phyloP scores from a whole-genome alignment of 2,888 invertebrate genomes.

The Pyralis farinalis region DNA sequence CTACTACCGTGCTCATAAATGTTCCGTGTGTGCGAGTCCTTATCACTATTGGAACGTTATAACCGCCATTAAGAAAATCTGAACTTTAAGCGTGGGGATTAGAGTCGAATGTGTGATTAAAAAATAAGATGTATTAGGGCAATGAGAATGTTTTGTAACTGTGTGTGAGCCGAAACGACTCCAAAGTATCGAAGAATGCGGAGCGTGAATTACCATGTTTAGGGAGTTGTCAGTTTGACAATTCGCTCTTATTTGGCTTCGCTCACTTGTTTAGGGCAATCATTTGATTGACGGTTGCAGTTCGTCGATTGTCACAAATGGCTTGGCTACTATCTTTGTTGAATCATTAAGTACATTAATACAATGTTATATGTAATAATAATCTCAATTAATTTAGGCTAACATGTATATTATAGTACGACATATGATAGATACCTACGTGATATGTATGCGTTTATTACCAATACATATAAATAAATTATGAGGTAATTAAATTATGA shows the following conservation, averaged over 20 bases:
- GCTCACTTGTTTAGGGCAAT: slow-evolving; percentile 19
- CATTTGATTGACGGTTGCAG: slow-evolving; percentile 3
- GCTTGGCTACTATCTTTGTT: too few relatives aligned
- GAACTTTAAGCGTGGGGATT: slow-evolving; percentile 20
- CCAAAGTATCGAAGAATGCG: slow-evolving; percentile 76
- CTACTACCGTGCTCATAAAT: slow-evolving; percentile 65
- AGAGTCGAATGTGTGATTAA: slow-evolving; percentile 24
- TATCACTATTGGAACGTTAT: slow-evolving; percentile 31
- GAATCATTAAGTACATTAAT: too few relatives aligned
- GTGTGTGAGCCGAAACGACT: slow-evolving; percentile 61
- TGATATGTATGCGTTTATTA: too few relatives aligned
- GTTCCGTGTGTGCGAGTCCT: slow-evolving; percentile 53
- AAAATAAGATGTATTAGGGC: slow-evolving; percentile 41
- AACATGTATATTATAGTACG: too few relatives aligned
- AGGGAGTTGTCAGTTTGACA: slow-evolving; percentile 74
- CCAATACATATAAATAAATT: too few relatives aligned
- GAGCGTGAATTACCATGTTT: slow-evolving; percentile 77
- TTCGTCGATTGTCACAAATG: too few relatives aligned
- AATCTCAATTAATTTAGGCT: too few relatives aligned
- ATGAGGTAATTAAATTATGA: too few relatives aligned
- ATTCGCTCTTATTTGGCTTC: slow-evolving; percentile 64
- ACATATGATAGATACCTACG: too few relatives aligned
- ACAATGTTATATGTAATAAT: too few relatives aligned
- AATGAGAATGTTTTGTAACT: slow-evolving; percentile 56
- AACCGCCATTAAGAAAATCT: slow-evolving; percentile 25